Conservation (phyloP, 2,797 vertebrate genomes). For the Vultur gryphus region DNA sequence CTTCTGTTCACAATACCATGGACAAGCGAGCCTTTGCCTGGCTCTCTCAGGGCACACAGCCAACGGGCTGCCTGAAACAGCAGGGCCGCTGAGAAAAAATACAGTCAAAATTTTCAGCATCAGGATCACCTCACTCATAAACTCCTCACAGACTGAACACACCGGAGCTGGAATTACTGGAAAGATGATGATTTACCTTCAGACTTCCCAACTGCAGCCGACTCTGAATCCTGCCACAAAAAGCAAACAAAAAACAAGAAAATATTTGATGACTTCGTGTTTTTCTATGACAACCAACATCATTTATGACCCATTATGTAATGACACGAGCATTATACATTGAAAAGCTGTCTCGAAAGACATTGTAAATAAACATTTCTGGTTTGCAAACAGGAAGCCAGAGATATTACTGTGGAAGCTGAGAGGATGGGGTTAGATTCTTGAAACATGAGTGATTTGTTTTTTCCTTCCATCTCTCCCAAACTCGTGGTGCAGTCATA, state of each 20-base stretch:
- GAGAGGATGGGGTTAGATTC: conserved; percentile 45
- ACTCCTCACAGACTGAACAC: not conserved
- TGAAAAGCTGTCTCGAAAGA: conserved; percentile 24
- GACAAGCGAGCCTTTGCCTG: not conserved
- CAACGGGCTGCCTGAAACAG: not conserved
- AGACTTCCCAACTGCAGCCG: not conserved
- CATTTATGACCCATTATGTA: conserved; percentile 11
- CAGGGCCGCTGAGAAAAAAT: not conserved
- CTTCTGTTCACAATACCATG: not conserved
- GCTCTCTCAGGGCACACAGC: not conserved
- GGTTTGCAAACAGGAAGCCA: conserved; percentile 38
- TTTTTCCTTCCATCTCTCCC: conserved; percentile 41
- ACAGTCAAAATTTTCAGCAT: not conserved
- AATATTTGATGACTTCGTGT: conserved; percentile 10
- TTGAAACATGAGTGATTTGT: conserved; percentile 9
- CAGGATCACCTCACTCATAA: not conserved
- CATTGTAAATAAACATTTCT: conserved; percentile 40
- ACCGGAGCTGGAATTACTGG: not conserved
- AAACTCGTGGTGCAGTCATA: not conserved
- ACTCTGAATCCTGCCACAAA: not conserved
- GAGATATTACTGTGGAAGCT: conserved; percentile 17
- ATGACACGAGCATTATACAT: not conserved
- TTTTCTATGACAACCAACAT: conserved; percentile 9
- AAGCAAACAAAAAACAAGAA: not conserved
- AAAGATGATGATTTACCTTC: not conserved